phyloP scores from a whole-genome alignment of 2,797 vertebrate species.

The Chaunax sp. region DNA sequence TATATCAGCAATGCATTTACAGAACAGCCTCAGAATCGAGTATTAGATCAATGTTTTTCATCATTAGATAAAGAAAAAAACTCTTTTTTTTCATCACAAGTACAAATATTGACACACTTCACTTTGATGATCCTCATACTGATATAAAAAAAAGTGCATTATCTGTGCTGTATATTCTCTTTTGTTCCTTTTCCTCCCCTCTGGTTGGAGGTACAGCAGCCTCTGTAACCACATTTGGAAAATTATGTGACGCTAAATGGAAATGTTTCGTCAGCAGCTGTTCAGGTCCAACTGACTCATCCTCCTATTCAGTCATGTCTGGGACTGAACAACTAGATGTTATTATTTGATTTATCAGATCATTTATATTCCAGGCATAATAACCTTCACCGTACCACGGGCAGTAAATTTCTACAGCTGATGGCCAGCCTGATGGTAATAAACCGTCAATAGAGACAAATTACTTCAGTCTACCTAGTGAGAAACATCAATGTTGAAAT shows the following conservation, averaged over 20 bases:
- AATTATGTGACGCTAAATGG: not conserved
- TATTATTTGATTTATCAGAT: not conserved
- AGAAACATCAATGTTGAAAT: slow-evolving; percentile 15
- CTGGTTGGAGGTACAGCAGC: not conserved
- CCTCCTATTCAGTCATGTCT: not conserved
- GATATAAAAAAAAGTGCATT: too few species aligned
- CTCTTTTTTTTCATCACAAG: too few species aligned
- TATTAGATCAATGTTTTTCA: too few species aligned
- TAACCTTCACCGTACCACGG: not conserved
- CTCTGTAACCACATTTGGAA: not conserved
- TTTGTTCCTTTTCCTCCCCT: not conserved
- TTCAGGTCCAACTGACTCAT: slow-evolving; percentile 17
- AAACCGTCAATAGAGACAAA: slow-evolving; percentile 26
- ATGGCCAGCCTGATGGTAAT: slow-evolving; percentile 6
- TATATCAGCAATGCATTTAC: too few species aligned
- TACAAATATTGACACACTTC: too few species aligned
- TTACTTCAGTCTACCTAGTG: slow-evolving; percentile 6
- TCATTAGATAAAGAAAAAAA: too few species aligned
- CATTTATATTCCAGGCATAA: not conserved
- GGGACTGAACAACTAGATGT: not conserved
- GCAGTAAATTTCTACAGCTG: slow-evolving; percentile 15
- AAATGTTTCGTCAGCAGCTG: not conserved
- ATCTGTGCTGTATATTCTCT: not conserved
- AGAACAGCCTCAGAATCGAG: too few species aligned
- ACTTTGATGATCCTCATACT: too few species aligned